A percentile compares a stretch with the other conserved stretches of the same genome.
Evolutionary conservation across 2,797 vertebrate species (phyloP).

Genomic region (Limnodromus scolopaceus): DNA sequence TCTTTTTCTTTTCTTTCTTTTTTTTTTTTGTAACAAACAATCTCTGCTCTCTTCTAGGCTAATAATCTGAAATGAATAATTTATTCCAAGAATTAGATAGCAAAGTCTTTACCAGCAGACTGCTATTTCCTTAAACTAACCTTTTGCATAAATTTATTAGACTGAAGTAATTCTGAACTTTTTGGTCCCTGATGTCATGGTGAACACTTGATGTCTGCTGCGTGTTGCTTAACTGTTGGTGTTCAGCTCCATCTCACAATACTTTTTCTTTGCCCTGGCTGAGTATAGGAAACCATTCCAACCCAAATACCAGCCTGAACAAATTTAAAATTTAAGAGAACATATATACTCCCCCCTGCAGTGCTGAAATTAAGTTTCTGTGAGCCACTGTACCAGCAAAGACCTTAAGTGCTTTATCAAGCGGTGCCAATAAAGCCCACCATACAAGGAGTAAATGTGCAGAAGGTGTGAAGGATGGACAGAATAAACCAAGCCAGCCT

Average conservation of each 20-base stretch:
- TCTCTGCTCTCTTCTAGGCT: not conserved
- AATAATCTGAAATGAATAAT: slow-evolving; percentile 26
- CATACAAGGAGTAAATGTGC: not conserved
- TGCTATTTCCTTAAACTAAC: not conserved
- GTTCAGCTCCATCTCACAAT: not conserved
- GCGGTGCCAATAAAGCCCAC: not conserved
- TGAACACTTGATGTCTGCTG: not conserved
- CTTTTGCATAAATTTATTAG: not conserved
- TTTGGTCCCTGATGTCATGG: not conserved
- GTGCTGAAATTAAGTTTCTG: not conserved
- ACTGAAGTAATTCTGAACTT: not conserved
- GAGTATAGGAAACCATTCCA: not conserved
- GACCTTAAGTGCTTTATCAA: not conserved
- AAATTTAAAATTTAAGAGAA: not conserved
- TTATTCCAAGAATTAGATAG: not conserved
- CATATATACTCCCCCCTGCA: not conserved
- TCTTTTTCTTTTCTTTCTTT: not conserved
- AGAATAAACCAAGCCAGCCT: not conserved
- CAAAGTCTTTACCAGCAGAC: not conserved
- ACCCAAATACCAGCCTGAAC: not conserved
- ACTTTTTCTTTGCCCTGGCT: not conserved
- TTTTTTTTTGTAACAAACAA: not conserved
- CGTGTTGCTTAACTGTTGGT: not conserved
- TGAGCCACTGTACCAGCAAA: not conserved
- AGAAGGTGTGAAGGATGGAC: not conserved